phyloP scores from a whole-genome alignment of 2,113 vertebrate species.

The Neogale vison region DNA sequence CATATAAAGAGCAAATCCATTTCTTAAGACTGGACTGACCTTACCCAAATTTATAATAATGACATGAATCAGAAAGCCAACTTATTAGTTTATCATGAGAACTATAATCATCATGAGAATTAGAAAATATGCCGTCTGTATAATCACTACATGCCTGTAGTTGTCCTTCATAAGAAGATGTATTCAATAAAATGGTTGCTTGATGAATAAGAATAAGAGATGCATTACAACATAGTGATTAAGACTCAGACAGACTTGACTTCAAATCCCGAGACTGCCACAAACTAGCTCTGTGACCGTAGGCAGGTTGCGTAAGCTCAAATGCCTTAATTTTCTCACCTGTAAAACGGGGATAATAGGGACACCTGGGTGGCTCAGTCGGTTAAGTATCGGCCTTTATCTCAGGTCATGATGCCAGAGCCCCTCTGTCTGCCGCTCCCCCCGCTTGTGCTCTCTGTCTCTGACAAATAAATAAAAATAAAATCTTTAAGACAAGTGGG shows the following conservation, averaged over 20 bases:
- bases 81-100: conserved; percentile 31
- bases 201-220: background rate
- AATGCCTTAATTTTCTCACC: conserved; percentile 17
- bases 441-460: too few species aligned
- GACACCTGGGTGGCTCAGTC: background rate
- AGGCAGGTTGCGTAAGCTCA: background rate
- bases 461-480: too few species aligned
- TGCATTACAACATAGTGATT: background rate
- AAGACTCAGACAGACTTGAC: background rate
- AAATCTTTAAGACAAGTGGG: background rate
- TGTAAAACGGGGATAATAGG: conserved; percentile 13
- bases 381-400: background rate
- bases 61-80: background rate
- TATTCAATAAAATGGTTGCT: background rate
- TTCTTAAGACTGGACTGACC: background rate
- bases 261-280: background rate
- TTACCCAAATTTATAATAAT: conserved; percentile 34
- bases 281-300: background rate
- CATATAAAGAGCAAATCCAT: background rate
- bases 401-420: too few species aligned
- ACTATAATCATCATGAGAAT: background rate
- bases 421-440: too few species aligned
- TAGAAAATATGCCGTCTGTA: background rate
- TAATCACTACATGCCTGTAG: background rate
- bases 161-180: background rate